Percentiles rank a stretch among this genome's conserved stretches.
Evolutionary conservation across 1,140 invertebrate genomes (phyloP).

Genomic region (Scaptodrosophila lebanonensis): DNA sequence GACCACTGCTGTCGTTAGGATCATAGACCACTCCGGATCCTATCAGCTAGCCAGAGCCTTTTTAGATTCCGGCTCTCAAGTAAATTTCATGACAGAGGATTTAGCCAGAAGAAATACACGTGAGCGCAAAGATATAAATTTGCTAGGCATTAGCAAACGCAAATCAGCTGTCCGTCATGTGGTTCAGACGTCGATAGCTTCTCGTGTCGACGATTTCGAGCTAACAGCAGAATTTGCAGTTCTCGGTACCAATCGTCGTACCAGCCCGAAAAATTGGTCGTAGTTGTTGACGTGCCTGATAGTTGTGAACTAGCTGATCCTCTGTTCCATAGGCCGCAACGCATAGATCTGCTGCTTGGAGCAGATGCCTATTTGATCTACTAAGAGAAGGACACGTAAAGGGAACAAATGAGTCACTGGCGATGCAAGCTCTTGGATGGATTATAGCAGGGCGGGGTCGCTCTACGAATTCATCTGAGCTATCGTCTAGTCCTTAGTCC

Average conservation of each 20-base stretch:
- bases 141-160: background rate
- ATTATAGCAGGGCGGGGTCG: background rate
- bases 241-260: background rate
- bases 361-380: background rate
- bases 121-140: no score
- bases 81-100: no score
- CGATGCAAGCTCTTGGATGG: background rate
- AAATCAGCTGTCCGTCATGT: no score
- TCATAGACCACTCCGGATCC: no score
- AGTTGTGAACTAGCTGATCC: no score
- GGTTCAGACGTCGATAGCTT: no score
- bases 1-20: no score
- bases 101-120: no score
- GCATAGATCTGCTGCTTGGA: background rate
- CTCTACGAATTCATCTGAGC: background rate
- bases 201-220: background rate
- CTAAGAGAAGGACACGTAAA: background rate
- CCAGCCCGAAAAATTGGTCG: background rate
- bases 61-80: no score
- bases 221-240: background rate
- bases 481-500: background rate
- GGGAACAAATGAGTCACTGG: background rate
- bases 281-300: background rate
- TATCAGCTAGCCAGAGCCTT: no score
- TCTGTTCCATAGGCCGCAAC: background rate